Conservation (phyloP, 2,888 invertebrate species). For the Campoletis raptor region DNA sequence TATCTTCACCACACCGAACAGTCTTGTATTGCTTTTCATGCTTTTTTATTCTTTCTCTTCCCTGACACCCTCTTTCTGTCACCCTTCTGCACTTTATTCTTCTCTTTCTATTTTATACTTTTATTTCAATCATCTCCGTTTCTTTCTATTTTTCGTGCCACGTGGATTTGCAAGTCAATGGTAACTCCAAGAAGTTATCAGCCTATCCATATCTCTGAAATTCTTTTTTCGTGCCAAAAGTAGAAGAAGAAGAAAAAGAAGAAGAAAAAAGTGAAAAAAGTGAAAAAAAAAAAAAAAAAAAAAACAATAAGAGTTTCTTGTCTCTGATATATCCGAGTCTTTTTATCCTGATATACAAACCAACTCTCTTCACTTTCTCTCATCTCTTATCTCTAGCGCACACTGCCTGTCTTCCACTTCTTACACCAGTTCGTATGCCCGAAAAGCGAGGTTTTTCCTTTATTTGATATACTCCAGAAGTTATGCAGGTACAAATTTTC, state of each 20-base stretch:
- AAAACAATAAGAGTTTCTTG: conserved; percentile 24
- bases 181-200: conserved; percentile 74
- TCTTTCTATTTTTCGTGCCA: conserved; percentile 55
- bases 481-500: conserved; percentile 26
- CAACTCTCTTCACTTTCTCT: conserved; percentile 46
- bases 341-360: conserved; percentile 32
- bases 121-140: conserved; percentile 49
- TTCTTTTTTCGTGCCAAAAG: conserved; percentile 70
- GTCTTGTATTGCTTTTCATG: conserved; percentile 17
- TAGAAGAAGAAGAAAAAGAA: conserved; percentile 50
- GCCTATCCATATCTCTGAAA: conserved; percentile 75
- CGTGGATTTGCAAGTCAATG: conserved; percentile 76
- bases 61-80: conserved; percentile 51
- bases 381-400: conserved; percentile 23
- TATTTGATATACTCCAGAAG: conserved; percentile 5
- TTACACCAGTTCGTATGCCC: conserved; percentile 8
- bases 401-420: not conserved
- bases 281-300: conserved; percentile 50
- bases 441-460: conserved; percentile 36
- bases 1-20: conserved; percentile 55
- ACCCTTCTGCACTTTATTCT: conserved; percentile 53
- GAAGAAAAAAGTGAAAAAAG: too few species aligned
- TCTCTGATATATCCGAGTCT: conserved; percentile 22
- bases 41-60: conserved; percentile 28
- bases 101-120: conserved; percentile 59